These are phyloP conservation scores for Ivindomyrus marchei DNA, from an alignment of 2,113 vertebrate genomes.

Conservation along the genomic window DNA sequence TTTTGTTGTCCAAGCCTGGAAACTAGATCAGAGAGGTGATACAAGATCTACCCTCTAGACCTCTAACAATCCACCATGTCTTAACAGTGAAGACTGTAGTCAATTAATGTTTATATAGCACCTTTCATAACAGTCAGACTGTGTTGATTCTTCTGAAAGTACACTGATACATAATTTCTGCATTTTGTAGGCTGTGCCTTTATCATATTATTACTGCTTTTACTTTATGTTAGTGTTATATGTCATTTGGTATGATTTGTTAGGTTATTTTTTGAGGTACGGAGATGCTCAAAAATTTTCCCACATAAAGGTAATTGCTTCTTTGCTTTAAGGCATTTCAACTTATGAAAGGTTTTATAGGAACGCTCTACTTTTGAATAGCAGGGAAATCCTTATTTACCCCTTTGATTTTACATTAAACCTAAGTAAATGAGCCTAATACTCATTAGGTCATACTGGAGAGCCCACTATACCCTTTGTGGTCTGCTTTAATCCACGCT, in stretches of 20 bases:
- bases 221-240: neutral
- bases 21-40: too few relatives aligned
- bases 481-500: neutral
- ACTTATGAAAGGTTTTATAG: neutral
- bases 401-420: neutral
- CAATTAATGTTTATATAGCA: too few relatives aligned
- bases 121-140: neutral
- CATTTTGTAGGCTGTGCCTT: neutral
- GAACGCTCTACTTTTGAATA: neutral
- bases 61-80: too few relatives aligned
- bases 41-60: too few relatives aligned
- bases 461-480: neutral
- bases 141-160: neutral
- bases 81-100: too few relatives aligned
- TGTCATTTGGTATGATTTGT: neutral
- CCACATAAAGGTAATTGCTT: neutral
- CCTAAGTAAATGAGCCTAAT: neutral
- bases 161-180: neutral
- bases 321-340: neutral
- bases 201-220: neutral
- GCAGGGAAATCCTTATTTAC: neutral
- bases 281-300: neutral
- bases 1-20: too few relatives aligned
- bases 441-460: neutral
- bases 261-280: too few relatives aligned